These are phyloP conservation scores for Harmothoe impar DNA, from an alignment of 2,888 invertebrate genomes.

Conservation along the genomic window DNA sequence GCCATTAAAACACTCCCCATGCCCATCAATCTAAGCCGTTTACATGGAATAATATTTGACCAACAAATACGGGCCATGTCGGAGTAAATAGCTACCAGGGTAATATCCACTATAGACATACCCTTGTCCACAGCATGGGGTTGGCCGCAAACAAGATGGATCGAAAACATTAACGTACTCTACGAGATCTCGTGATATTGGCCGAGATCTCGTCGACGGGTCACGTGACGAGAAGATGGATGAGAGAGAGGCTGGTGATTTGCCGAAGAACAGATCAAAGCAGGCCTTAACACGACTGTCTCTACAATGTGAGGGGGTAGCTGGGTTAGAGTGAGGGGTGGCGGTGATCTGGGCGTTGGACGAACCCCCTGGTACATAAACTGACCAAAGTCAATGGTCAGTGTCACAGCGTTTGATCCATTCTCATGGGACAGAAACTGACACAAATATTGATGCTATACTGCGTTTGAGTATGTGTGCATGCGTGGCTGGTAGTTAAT, in stretches of 20 bases:
- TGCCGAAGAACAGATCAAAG: slow-evolving; percentile 48
- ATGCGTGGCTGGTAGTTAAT: too few relatives aligned
- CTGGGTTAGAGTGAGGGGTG: not conserved
- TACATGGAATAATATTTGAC: slow-evolving; percentile 59
- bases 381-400: too few relatives aligned
- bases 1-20: slow-evolving; percentile 8
- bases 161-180: slow-evolving; percentile 55
- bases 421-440: too few relatives aligned
- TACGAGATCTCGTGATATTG: slow-evolving; percentile 55
- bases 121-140: not conserved
- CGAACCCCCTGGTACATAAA: too few relatives aligned
- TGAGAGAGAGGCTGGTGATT: slow-evolving; percentile 58
- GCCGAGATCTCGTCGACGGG: slow-evolving; percentile 59
- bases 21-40: slow-evolving; percentile 30
- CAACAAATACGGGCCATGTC: slow-evolving; percentile 51
- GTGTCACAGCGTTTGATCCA: too few relatives aligned
- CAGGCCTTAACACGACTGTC: slow-evolving; percentile 10
- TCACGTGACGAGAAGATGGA: slow-evolving; percentile 63
- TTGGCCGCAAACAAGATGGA: slow-evolving; percentile 52
- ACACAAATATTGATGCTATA: too few relatives aligned
- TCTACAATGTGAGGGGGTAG: not conserved
- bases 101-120: slow-evolving; percentile 42
- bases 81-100: not conserved
- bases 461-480: too few relatives aligned
- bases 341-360: too few relatives aligned